A percentile compares a stretch with the other conserved stretches of the same genome.
phyloP scores from a whole-genome alignment of 2,113 vertebrate species.

The Cyprinus carpio region DNA sequence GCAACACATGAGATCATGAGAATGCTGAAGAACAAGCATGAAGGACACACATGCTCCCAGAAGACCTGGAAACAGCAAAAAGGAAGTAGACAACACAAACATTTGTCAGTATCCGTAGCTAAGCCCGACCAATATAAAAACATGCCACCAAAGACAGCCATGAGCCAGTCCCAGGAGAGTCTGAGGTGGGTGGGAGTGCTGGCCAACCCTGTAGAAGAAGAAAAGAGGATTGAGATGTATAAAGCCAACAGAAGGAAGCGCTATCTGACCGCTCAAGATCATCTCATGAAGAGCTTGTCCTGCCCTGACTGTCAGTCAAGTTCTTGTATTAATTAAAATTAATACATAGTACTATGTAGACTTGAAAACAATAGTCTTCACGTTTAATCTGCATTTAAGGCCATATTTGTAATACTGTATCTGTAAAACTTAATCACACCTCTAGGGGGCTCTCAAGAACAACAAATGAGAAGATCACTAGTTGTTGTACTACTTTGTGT shows the following conservation, averaged over 20 bases:
- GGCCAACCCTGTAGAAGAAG: slow-evolving; percentile 71
- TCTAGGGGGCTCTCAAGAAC: slow-evolving; percentile 21
- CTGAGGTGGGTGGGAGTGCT: slow-evolving; percentile 75
- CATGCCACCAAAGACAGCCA: slow-evolving; percentile 48
- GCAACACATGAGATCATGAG: background rate
- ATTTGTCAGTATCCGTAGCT: background rate
- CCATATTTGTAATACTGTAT: background rate
- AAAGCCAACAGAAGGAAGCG: slow-evolving; percentile 73
- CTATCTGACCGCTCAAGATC: slow-evolving; percentile 65
- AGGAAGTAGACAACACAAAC: background rate
- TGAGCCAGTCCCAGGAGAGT: slow-evolving; percentile 60
- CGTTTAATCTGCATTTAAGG: background rate
- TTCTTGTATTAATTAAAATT: background rate
- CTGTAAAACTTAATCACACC: background rate
- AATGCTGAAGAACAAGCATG: background rate
- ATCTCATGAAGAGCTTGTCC: background rate
- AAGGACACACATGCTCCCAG: background rate
- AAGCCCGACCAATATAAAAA: background rate
- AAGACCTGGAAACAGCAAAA: background rate
- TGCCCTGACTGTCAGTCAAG: background rate
- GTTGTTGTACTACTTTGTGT: background rate
- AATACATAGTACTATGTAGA: background rate
- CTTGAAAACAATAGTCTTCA: background rate
- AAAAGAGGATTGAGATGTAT: slow-evolving; percentile 72
- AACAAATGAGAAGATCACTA: background rate